Evolutionary conservation across 2,888 invertebrate species (phyloP), one percentile per base, ranked within the genome.

Genomic region (Spicauda simplicius): DNA sequence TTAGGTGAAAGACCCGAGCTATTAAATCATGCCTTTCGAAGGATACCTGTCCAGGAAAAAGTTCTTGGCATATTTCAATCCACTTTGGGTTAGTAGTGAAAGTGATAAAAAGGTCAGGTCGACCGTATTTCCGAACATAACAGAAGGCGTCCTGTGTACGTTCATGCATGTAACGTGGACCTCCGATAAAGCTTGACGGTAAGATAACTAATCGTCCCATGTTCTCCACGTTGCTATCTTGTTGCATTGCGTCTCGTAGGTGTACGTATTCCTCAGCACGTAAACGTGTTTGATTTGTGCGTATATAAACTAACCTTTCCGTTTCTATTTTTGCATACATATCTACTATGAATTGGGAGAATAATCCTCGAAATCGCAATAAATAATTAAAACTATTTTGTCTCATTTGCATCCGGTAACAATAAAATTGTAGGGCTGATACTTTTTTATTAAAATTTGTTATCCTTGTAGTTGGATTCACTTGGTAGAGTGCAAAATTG

Each of bases 1-100:
- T 76, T 71, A 73, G 69, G 65, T 73, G 64, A 68, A 78, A 74
- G 41, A 76, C 72, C 11, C 74, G 61, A 25, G 72, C 63, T 64
- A 72, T 65, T n/a, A 77, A 54, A 56, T 74, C 74, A 71, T 75
- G 73, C 10, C 75, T 41, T 7, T 74, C 72, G 25, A 53, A 69
- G 55, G 76, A 71, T 1, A 61, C 16, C 69, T 75, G 73, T 25
- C 57, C 68, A 0, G 70, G 55, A 37, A 72, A 60, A 55, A 76
- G 57, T 33, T 74, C 68, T n/a, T 0, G 55, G 69, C 70, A 72
- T 58, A 76, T 78, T 73, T 76, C 74, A 3, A 64, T 57, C 75
- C 61, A 71, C 18, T 62, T 41, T 8, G 61, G 53, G 41, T 64
- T 67, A 37, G 58, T 56, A 25, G 65, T 68, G 18, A 67, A 60